Evolutionary conservation across 2,797 vertebrate species (phyloP).

Genomic region (Nyctibius grandis): DNA sequence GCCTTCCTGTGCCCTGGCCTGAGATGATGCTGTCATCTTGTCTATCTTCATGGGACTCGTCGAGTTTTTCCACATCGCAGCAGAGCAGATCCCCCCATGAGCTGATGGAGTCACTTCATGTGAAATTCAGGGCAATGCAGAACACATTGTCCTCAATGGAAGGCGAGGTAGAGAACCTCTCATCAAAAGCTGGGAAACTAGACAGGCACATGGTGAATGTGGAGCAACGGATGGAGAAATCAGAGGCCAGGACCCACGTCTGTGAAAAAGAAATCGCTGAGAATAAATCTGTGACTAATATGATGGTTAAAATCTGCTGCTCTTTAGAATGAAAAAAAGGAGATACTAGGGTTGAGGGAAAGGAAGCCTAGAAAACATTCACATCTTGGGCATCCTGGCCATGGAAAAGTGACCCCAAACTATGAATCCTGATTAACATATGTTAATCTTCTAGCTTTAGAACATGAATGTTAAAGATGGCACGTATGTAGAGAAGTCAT

Average conservation of each 20-base stretch:
- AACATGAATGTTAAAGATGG: constrained; percentile 48
- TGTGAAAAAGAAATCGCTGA: constrained; percentile 83
- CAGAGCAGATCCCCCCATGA: constrained; percentile 75
- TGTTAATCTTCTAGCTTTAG: constrained; percentile 37
- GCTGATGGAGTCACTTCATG: constrained; percentile 75
- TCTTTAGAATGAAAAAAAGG: constrained; percentile 74
- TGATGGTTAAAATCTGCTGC: constrained; percentile 70
- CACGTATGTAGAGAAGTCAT: constrained; percentile 20
- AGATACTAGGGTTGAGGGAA: constrained; percentile 65
- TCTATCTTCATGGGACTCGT: constrained; percentile 72
- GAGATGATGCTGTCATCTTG: constrained; percentile 68
- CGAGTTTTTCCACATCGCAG: constrained; percentile 73
- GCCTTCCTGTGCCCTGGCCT: constrained; percentile 72
- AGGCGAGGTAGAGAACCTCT: constrained; percentile 80
- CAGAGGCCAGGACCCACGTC: constrained; percentile 80
- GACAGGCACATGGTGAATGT: constrained; percentile 80
- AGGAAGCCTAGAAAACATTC: constrained; percentile 64
- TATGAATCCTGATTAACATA: constrained; percentile 47
- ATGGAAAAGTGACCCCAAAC: constrained; percentile 59
- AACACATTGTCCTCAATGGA: constrained; percentile 79
- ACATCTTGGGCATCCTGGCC: constrained; percentile 66
- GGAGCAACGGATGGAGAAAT: constrained; percentile 79
- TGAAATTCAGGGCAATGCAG: constrained; percentile 77
- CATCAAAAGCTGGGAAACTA: constrained; percentile 79
- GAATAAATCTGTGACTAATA: constrained; percentile 79